Percentiles rank a stretch among this genome's conserved stretches.
These are phyloP conservation scores for Apteryx mantelli DNA, from an alignment of 2,113 vertebrate genomes.

Conservation along the genomic window DNA sequence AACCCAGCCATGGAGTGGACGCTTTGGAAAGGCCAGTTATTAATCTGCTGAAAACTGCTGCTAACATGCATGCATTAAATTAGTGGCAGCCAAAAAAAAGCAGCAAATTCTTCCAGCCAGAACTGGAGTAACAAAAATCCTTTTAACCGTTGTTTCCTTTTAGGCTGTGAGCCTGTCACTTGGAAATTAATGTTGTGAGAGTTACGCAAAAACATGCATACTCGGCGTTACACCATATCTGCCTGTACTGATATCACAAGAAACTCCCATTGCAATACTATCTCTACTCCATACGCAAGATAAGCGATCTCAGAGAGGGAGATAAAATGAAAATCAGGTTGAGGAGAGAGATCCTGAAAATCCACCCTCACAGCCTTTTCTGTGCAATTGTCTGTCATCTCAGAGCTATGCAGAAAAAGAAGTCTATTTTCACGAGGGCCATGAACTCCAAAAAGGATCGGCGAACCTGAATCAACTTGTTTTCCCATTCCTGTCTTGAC, in stretches of 20 bases:
- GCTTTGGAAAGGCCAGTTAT: background rate
- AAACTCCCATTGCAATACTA: background rate
- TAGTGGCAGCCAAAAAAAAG: background rate
- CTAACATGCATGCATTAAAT: background rate
- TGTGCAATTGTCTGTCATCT: background rate
- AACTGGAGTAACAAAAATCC: background rate
- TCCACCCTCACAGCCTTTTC: background rate
- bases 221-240: background rate
- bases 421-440: background rate
- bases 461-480: constrained; percentile 9
- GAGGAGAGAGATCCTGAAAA: background rate
- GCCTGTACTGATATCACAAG: background rate
- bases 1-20: background rate
- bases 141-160: background rate
- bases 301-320: background rate
- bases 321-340: background rate
- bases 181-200: background rate
- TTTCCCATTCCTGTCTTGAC: background rate
- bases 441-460: background rate
- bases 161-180: background rate
- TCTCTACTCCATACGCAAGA: background rate
- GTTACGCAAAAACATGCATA: background rate
- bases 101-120: background rate
- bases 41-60: background rate
- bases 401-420: fast-evolving